Conservation (phyloP, 2,113 vertebrate genomes). For the Callopanchax toddi region DNA sequence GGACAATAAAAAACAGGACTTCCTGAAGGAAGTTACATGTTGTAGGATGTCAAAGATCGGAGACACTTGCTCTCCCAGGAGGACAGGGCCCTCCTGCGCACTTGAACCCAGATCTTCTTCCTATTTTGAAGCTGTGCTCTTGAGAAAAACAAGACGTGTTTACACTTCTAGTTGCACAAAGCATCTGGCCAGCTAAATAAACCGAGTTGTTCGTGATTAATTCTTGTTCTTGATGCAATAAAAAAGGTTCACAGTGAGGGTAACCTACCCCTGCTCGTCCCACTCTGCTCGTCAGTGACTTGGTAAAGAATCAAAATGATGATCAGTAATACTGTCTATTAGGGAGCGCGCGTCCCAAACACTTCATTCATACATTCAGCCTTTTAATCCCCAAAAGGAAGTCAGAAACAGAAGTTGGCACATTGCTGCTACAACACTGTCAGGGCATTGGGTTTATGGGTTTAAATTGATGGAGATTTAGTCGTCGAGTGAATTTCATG, state of each 20-base stretch:
- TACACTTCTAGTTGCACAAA: constrained; percentile 29
- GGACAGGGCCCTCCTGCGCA: constrained; percentile 12
- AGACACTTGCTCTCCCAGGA: constrained; percentile 51
- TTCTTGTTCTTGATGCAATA: constrained; percentile 47
- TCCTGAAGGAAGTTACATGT: constrained; percentile 75
- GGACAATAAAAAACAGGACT: constrained; percentile 70
- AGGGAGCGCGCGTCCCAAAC: constrained; percentile 72
- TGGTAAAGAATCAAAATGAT: constrained; percentile 54
- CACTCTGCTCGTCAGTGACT: constrained; percentile 63
- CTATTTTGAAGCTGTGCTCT: constrained; percentile 31
- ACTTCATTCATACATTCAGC: constrained; percentile 85
- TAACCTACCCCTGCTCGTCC: constrained; percentile 38
- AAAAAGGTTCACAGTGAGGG: constrained; percentile 76
- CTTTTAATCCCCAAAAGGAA: constrained; percentile 59
- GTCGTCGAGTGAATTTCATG: constrained; percentile 55
- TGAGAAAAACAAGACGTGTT: constrained; percentile 31
- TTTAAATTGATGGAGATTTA: constrained; percentile 44
- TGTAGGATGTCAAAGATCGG: constrained; percentile 48
- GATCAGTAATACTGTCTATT: constrained; percentile 82
- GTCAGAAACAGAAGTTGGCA: constrained; percentile 49
- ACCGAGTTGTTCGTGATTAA: constrained; percentile 35
- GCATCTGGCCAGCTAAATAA: constrained; percentile 36
- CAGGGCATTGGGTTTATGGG: constrained; percentile 36
- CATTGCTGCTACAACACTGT: constrained; percentile 68
- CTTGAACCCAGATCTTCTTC: constrained; percentile 54